Conservation (phyloP, 2,888 invertebrate species). For the Sialis fuliginosa region DNA sequence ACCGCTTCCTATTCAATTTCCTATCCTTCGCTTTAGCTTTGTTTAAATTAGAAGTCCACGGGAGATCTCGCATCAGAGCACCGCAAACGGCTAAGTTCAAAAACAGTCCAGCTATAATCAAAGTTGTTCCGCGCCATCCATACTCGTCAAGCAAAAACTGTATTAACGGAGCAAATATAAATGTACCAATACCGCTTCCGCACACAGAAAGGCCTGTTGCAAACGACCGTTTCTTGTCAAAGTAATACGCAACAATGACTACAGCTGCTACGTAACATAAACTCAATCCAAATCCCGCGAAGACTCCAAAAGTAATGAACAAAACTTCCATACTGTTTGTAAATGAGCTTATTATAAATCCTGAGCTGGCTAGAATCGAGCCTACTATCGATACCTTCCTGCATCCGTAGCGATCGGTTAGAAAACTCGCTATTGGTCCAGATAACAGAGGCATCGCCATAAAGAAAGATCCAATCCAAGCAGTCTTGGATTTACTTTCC, state of each 20-base stretch:
- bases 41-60: slow-evolving; percentile 43
- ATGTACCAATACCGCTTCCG: slow-evolving; percentile 77
- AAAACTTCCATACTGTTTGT: slow-evolving; percentile 59
- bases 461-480: slow-evolving; percentile 79
- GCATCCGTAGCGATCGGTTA: slow-evolving; percentile 72
- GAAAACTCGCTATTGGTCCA: slow-evolving; percentile 68
- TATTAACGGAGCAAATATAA: slow-evolving; percentile 67
- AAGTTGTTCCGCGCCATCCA: slow-evolving; percentile 67
- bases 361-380: slow-evolving; percentile 52
- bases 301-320: slow-evolving; percentile 65
- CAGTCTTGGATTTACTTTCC: slow-evolving; percentile 70
- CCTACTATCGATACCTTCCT: slow-evolving; percentile 62
- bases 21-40: slow-evolving; percentile 43
- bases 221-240: slow-evolving; percentile 65
- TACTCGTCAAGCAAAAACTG: slow-evolving; percentile 56
- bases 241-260: slow-evolving; percentile 79
- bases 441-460: slow-evolving; percentile 80
- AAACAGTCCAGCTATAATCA: slow-evolving; percentile 67
- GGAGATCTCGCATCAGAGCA: slow-evolving; percentile 59
- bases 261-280: slow-evolving; percentile 81
- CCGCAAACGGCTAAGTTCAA: slow-evolving; percentile 70
- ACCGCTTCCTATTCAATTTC: slow-evolving; percentile 38
- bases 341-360: slow-evolving; percentile 61
- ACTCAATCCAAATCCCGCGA: slow-evolving; percentile 71
- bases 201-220: slow-evolving; percentile 77